These are phyloP conservation scores for Aphis craccivora DNA, from an alignment of 1,140 invertebrate species.

Conservation along the genomic window DNA sequence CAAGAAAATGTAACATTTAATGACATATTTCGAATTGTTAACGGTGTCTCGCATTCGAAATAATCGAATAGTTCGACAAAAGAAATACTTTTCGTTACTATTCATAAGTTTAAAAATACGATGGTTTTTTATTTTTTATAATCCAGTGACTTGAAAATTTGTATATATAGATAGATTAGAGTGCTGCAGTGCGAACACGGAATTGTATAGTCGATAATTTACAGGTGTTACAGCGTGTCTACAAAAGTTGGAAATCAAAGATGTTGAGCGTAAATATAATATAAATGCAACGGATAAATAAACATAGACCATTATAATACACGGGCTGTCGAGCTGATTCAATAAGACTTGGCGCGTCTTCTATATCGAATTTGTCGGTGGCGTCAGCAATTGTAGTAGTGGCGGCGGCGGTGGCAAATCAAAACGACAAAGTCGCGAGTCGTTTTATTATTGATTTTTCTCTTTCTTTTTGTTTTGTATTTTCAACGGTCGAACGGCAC, in stretches of 20 bases:
- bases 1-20: not conserved
- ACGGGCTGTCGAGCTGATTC: not conserved
- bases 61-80: not conserved
- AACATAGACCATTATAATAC: not conserved
- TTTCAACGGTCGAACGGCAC: not conserved
- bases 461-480: not conserved
- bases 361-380: not conserved
- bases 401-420: not conserved
- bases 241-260: not conserved
- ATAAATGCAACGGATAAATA: not conserved
- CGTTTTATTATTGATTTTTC: constrained; percentile 40
- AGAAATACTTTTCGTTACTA: not conserved
- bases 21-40: constrained; percentile 24
- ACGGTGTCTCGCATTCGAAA: not conserved
- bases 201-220: not conserved
- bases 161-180: not conserved
- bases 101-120: constrained; percentile 31
- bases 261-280: not conserved
- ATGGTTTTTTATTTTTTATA: not conserved
- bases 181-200: not conserved
- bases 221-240: not conserved
- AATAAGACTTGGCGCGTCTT: not conserved
- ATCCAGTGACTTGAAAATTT: not conserved
- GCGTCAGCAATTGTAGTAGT: not conserved
- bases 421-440: not conserved